A percentile compares a stretch with the other conserved stretches of the same genome.
Conservation (phyloP, 2,797 vertebrate genomes). For the Neosilurus hyrtlii region DNA sequence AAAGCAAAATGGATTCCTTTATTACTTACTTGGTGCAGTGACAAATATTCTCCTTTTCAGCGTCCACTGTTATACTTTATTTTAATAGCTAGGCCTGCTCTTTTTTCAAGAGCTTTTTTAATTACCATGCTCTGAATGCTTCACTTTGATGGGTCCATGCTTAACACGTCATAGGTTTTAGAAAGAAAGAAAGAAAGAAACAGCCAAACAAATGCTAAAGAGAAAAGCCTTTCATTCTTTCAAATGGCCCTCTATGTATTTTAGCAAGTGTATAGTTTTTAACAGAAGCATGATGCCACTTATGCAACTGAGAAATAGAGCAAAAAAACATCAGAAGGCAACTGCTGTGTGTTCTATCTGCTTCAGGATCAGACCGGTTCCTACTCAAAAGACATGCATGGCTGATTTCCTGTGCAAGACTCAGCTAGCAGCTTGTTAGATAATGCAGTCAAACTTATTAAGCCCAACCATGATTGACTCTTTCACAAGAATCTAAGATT, state of each 20-base stretch:
- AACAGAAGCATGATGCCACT: slow-evolving; percentile 54
- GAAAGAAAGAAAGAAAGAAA: neutral
- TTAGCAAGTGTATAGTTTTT: slow-evolving; percentile 44
- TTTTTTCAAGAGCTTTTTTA: neutral
- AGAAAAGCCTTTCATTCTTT: slow-evolving; percentile 11
- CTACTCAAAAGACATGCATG: slow-evolving; percentile 52
- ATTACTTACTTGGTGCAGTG: neutral
- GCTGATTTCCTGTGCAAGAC: slow-evolving; percentile 19
- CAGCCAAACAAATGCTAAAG: neutral
- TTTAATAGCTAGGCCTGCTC: slow-evolving; percentile 10
- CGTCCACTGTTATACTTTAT: neutral
- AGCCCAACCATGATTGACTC: slow-evolving; percentile 30
- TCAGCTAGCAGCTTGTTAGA: slow-evolving; percentile 40
- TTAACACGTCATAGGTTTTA: neutral
- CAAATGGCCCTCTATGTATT: neutral
- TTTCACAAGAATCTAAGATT: slow-evolving; percentile 20
- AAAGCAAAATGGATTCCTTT: slow-evolving; percentile 11
- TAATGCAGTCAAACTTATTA: slow-evolving; percentile 33
- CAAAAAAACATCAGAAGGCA: slow-evolving; percentile 56
- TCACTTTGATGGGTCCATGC: neutral
- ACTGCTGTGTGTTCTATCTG: slow-evolving; percentile 69
- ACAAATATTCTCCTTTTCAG: slow-evolving; percentile 15
- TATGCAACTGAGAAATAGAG: slow-evolving; percentile 56
- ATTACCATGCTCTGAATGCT: neutral
- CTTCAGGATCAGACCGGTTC: slow-evolving; percentile 57